A percentile compares a stretch with the other conserved stretches of the same genome.
These are phyloP conservation scores for Atta texana DNA, from an alignment of 1,140 invertebrate species.

Conservation along the genomic window DNA sequence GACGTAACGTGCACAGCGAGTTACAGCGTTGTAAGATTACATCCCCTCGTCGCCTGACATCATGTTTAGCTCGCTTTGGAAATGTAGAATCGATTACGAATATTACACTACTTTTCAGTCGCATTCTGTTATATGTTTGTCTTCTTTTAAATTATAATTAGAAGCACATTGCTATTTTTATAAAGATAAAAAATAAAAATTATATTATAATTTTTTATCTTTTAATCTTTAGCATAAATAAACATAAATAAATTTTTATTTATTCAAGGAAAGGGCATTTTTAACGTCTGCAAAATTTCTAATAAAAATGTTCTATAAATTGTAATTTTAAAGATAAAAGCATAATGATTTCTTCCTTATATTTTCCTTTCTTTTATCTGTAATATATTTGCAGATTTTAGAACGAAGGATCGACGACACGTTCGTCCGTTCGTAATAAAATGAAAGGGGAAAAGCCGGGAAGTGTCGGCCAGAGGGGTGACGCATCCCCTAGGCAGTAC, in stretches of 20 bases:
- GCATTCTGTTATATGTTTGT: neutral
- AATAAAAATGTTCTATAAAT: neutral
- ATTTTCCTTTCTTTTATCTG: slow-evolving; percentile 31
- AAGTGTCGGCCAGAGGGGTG: slow-evolving; percentile 53
- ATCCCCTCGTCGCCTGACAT: slow-evolving; percentile 11
- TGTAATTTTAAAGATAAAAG: slow-evolving; percentile 29
- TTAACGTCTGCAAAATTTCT: neutral
- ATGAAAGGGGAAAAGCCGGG: slow-evolving; percentile 53
- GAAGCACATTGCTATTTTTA: neutral
- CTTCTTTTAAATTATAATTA: neutral
- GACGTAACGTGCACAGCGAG: slow-evolving; percentile 42
- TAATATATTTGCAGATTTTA: slow-evolving; percentile 62
- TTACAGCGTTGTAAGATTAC: slow-evolving; percentile 54
- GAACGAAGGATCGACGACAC: slow-evolving; percentile 46
- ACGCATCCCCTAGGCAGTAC: slow-evolving; percentile 52
- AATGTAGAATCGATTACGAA: slow-evolving; percentile 32
- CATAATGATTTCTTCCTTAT: neutral
- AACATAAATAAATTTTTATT: slow-evolving; percentile 15
- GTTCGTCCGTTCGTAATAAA: slow-evolving; percentile 62
- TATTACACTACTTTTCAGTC: neutral
- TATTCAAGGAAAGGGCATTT: neutral
- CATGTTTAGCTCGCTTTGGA: slow-evolving; percentile 6
- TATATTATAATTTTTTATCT: neutral
- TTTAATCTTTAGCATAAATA: neutral
- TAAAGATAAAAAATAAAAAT: neutral